Evolutionary conservation across 1,140 invertebrate genomes (phyloP), one percentile per base, ranked within the genome.

Genomic region (Amyelois transitella): DNA sequence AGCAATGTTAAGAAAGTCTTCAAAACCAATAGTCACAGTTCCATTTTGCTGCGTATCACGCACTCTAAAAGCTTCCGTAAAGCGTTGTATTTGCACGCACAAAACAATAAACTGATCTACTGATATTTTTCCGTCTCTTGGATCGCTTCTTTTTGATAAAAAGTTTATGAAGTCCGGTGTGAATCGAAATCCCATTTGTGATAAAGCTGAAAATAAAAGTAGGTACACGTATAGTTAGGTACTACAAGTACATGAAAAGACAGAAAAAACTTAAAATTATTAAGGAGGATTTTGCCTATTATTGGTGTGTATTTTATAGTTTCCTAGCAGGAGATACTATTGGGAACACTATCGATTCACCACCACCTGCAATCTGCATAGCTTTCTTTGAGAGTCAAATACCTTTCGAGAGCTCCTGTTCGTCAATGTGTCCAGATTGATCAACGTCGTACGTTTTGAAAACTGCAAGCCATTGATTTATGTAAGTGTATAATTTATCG

Each of bases 161-260:
- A 93, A 93, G 51, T 91, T 90, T 10, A 95, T 91, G 73, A 97
- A 97, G 24, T 95, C 92, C 5, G 92, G 92, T 18, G 93, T 91
- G 57, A 98, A 93, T 43, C 93, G 90, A 71, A 96, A 98, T n/a
- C 96, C 96, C 96, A 97, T 97, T 89, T 95, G 93, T 19, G 91
- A 88, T 22, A 96, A 91, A 18, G 96, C 96, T 93, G 89, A 72
- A 83, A 89, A 47, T 17, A 63, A 56, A 60, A 53, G 54, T 49
- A 58, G n/a, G n/a, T n/a, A 43, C 55, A 50, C 28, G 7, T 38
- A 10, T 19, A 32, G 24, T n/a, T 2, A 25, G 17, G 12, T 28
- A n/a, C n/a, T n/a, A n/a, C n/a, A n/a, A n/a, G n/a, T n/a, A n/a
- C n/a, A n/a, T n/a, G n/a, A n/a, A n/a, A n/a, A n/a, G n/a, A n/a